Base-by-base conservation (phyloP, 2,888 invertebrate species). In the Drosophila atroscutellata region DNA sequence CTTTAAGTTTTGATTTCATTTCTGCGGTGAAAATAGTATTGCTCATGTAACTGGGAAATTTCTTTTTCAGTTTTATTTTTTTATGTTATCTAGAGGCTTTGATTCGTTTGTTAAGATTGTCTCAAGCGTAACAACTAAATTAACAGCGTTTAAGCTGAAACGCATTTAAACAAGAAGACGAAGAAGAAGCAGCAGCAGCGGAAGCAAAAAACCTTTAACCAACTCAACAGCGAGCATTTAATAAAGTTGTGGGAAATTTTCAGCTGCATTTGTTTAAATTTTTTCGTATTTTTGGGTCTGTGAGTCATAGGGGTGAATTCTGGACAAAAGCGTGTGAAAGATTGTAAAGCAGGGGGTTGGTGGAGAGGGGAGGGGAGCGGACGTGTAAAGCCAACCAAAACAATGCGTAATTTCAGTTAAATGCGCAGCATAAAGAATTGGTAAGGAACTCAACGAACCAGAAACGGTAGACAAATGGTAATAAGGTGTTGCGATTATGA, bases 91-190 rank as follows among this genome's bases (percentile, higher is more conserved):
- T 71, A 67, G 76, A 59, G 72, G 69, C 42, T 69, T 63, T 72
- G 62, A 65, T 64, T 47, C 59, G 60, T 58, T 63, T 66, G 49
- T 62, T 55, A 36, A 20, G 59, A 45, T 70, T 57, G 77, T 68
- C 63, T 89, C 75, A 86, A 89, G 86, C 85, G 85, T 83, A 84
- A 86, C 85, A 89, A 75, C 85, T 81, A 81, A 86, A 86, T 86
- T 89, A 86, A 86, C 87, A 86, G 64, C 79, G 84, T 86, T 85
- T 85, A 85, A 79, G 67, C 60, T 76, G 80, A 88, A 75, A 86
- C 78, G 86, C 67, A 82, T 76, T 79, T 61, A 39, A 80, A 77
- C 36, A 52, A 68, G 52, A 37, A 60, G 24, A 24, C 15, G 45
- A 28, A 11, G 26, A 49, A n/a, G 13, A 13, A 55, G 24, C 1